A percentile compares a stretch with the other conserved stretches of the same genome.
phyloP scores from a whole-genome alignment of 2,888 invertebrate genomes.

The Andrena bicolor region DNA sequence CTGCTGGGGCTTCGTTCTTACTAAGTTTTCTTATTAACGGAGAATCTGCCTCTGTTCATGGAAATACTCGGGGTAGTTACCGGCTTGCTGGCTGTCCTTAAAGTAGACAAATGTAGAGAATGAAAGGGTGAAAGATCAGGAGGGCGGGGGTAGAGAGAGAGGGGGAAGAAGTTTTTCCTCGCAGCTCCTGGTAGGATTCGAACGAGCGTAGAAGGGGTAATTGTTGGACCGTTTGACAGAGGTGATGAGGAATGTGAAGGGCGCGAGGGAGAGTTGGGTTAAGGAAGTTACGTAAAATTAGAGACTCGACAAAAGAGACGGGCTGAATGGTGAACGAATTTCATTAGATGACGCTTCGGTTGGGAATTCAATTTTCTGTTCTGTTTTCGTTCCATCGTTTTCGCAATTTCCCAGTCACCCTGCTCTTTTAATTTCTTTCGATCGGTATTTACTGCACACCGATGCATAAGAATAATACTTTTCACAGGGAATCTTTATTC shows the following conservation, averaged over 20 bases:
- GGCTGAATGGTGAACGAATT: constrained; percentile 63
- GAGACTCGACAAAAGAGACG: constrained; percentile 54
- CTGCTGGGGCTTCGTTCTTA: neutral
- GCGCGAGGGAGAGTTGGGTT: neutral
- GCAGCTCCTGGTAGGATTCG: constrained; percentile 24
- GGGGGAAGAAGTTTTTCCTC: constrained; percentile 20
- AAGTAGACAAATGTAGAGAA: neutral
- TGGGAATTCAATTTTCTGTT: constrained; percentile 8
- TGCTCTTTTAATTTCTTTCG: too few species aligned
- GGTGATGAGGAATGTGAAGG: constrained; percentile 12
- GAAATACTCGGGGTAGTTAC: constrained; percentile 48
- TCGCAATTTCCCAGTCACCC: neutral
- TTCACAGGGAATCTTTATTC: too few species aligned
- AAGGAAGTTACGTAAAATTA: constrained; percentile 59
- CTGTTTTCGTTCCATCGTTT: neutral
- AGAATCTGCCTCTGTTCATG: too few species aligned
- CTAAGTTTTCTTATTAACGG: neutral
- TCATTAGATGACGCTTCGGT: constrained; percentile 57
- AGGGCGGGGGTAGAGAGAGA: neutral
- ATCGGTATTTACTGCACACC: too few species aligned
- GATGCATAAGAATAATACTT: too few species aligned
- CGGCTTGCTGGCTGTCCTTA: constrained; percentile 17
- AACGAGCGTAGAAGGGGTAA: neutral
- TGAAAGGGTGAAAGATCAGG: too few species aligned
- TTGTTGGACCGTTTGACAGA: constrained; percentile 13